A percentile compares a stretch with the other conserved stretches of the same genome.
Evolutionary conservation across 2,888 invertebrate genomes (phyloP).

Genomic region (Phragmatobia fuliginosa): DNA sequence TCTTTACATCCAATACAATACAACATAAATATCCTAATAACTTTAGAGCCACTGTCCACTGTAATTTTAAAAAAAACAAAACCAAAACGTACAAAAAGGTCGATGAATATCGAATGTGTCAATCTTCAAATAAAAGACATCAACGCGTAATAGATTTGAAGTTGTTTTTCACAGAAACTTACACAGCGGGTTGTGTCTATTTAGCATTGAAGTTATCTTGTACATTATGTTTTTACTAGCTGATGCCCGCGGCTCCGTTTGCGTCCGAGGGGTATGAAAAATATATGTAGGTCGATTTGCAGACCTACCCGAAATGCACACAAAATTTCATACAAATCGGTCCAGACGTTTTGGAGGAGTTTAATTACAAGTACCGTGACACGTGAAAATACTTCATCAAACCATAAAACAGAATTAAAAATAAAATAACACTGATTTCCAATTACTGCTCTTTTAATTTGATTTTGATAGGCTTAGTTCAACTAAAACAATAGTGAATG

Average conservation of each 20-base stretch:
- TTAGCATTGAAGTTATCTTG: neutral
- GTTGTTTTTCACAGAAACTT: neutral
- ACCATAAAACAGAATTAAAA: neutral
- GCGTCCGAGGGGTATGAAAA: too few relatives aligned
- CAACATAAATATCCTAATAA: neutral
- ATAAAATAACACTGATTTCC: neutral
- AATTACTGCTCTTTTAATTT: too few relatives aligned
- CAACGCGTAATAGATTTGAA: constrained; percentile 47
- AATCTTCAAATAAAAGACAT: constrained; percentile 58
- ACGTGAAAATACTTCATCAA: neutral
- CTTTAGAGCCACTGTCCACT: too few relatives aligned
- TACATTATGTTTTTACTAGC: neutral
- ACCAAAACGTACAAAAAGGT: neutral
- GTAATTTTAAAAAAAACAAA: too few relatives aligned
- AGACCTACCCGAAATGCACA: too few relatives aligned
- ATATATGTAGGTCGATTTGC: too few relatives aligned
- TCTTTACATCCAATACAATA: too few relatives aligned
- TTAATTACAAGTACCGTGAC: too few relatives aligned
- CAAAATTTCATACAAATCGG: too few relatives aligned
- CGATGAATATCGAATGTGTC: neutral
- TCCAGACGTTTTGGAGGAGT: too few relatives aligned
- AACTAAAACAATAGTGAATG: neutral
- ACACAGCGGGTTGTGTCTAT: neutral
- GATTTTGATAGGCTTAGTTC: neutral
- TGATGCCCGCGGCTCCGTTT: too few relatives aligned